Evolutionary conservation across 2,797 vertebrate genomes (phyloP).

Genomic region (Enteromius anoplus): DNA sequence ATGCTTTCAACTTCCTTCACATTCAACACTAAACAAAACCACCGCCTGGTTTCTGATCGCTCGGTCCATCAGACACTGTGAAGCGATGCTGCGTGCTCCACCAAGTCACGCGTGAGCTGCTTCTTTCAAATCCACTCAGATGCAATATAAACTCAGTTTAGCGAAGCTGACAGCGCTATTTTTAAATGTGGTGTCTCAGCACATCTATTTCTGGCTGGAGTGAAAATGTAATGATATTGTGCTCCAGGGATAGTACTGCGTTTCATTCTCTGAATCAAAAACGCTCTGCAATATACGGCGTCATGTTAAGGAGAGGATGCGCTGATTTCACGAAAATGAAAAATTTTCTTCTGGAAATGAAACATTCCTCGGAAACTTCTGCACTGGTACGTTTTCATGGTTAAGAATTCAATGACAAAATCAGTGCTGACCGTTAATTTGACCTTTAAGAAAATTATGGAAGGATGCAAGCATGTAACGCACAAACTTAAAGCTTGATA

Average conservation of each 20-base stretch:
- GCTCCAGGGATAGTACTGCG: background rate
- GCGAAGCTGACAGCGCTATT: slow-evolving; percentile 49
- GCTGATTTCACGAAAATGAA: background rate
- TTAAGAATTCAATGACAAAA: background rate
- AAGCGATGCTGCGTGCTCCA: slow-evolving; percentile 21
- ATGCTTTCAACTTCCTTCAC: slow-evolving; percentile 4
- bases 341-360: background rate
- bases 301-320: background rate
- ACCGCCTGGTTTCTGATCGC: background rate
- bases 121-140: slow-evolving; percentile 35
- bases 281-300: background rate
- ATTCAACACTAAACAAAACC: background rate
- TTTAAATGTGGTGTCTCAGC: slow-evolving; percentile 55
- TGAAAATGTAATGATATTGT: slow-evolving; percentile 48
- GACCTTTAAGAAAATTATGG: background rate
- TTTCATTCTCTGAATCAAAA: slow-evolving; percentile 20
- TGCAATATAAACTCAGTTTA: slow-evolving; percentile 31
- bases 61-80: background rate
- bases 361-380: background rate
- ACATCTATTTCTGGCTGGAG: slow-evolving; percentile 43
- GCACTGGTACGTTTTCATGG: background rate
- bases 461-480: background rate
- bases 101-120: slow-evolving; percentile 5
- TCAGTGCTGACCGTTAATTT: background rate
- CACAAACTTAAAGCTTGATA: background rate